Evolutionary conservation across 1,140 invertebrate species (phyloP), one percentile per base, ranked within the genome.

Genomic region (Caenorhabditis inopinata): DNA sequence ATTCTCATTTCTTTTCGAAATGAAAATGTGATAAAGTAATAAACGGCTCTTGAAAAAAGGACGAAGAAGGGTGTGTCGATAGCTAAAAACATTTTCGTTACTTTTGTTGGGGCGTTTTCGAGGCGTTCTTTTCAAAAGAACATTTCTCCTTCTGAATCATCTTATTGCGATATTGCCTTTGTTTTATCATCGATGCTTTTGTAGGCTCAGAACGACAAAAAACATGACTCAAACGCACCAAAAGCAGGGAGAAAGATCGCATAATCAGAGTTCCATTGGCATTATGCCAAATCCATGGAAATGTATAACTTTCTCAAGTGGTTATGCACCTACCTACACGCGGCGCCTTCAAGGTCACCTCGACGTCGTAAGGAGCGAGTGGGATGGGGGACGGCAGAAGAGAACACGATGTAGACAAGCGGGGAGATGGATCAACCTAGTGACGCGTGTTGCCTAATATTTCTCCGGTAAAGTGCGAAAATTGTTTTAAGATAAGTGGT

Each of bases 381-480:
- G n/a, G 32, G 51, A 42, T 42, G 38, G 14, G 6, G 7, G 32
- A 21, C 0, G 25, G 25, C 29, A 58, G 25, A 32, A 38, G 16
- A 38, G 25, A 38, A 29, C 12, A 29, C 4, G 32, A n/a, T 11
- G 25, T 21, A 68, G 51, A 32, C 14, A 42, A 42, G 14, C 14
- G 38, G 38, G 14, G 38, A 58, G 27, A 14, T 32, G n/a, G 29
- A 68, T 68, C 58, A 68, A 68, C 58, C 58, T 68, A 68, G 58
- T 68, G 58, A 68, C 58, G 32, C 32, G 29, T 42, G 58, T 68
- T 38, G 14, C 38, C 38, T 42, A 42, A 42, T 7, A 7, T 38
- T 1, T 68, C n/a, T 18, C 51, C 38, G 38, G 38, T 42, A 42
- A 14, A 42, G n/a, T n/a, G n/a, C n/a, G n/a, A n/a, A n/a, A n/a